Conservation (phyloP, 2,888 invertebrate species). For the Theretra japonica region DNA sequence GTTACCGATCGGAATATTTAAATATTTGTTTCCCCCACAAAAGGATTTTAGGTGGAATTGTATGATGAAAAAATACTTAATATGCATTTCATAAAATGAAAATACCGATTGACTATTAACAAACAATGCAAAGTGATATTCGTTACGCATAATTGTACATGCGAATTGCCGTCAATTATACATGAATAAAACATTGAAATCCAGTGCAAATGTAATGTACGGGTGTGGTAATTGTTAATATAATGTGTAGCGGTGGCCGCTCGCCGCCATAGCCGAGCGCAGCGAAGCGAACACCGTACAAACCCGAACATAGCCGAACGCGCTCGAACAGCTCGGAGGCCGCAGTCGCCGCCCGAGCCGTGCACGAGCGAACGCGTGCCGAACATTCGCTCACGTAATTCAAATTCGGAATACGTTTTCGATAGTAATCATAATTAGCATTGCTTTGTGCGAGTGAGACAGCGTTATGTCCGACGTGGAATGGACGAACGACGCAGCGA, state of each 20-base stretch:
- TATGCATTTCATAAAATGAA: too few relatives aligned
- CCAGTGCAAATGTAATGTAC: neutral
- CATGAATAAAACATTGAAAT: conserved; percentile 15
- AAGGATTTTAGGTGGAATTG: too few relatives aligned
- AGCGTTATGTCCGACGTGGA: conserved; percentile 59
- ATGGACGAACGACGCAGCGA: conserved; percentile 67
- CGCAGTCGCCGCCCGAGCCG: conserved; percentile 43
- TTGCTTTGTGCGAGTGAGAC: conserved; percentile 33
- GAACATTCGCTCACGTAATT: conserved; percentile 50
- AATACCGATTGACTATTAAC: neutral
- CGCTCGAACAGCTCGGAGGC: conserved; percentile 39
- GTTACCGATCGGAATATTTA: too few relatives aligned
- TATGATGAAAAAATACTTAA: too few relatives aligned
- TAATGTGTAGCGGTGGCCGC: neutral
- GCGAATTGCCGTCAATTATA: conserved; percentile 1
- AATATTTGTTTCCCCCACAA: too few relatives aligned
- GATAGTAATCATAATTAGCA: neutral
- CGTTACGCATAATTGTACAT: neutral
- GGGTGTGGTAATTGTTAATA: neutral
- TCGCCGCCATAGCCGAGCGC: conserved; percentile 27
- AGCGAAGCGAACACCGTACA: conserved; percentile 45
- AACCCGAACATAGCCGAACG: conserved; percentile 50
- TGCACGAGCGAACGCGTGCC: conserved; percentile 49
- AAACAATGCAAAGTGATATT: neutral
- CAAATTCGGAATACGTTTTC: neutral